Conservation (phyloP, 2,797 vertebrate species). For the Chiloscyllium punctatum region DNA sequence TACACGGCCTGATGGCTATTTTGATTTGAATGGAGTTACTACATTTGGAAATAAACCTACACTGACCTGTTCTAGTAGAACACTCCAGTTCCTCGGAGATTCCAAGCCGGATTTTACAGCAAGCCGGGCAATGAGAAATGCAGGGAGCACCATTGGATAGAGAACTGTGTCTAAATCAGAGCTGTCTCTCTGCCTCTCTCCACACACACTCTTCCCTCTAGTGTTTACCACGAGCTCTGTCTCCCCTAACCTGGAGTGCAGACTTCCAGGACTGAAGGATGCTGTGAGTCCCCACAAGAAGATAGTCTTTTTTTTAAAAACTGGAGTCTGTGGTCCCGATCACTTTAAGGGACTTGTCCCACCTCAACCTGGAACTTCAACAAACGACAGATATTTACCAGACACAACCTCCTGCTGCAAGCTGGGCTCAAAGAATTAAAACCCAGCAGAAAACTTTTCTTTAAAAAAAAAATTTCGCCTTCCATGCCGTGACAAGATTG, state of each 20-base stretch:
- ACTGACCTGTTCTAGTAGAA: not conserved
- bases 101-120: not conserved
- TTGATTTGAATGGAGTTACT: not conserved
- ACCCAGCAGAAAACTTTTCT: not conserved
- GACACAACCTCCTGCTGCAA: not conserved
- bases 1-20: no score
- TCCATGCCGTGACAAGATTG: not conserved
- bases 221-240: not conserved
- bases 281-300: not conserved
- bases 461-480: not conserved
- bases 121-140: not conserved
- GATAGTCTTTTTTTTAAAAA: not conserved
- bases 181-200: not conserved
- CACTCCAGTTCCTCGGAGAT: not conserved
- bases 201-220: not conserved
- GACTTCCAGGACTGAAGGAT: not conserved
- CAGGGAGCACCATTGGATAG: slow-evolving; percentile 1
- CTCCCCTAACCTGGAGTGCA: not conserved
- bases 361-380: not conserved
- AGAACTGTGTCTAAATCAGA: slow-evolving; percentile 5
- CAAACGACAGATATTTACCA: not conserved
- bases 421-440: not conserved
- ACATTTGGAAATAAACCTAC: not conserved
- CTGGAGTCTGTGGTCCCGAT: not conserved
- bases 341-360: not conserved